Evolutionary conservation across 2,888 invertebrate species (phyloP), one percentile per base, ranked within the genome.

Genomic region (Phyto melanocephala): DNA sequence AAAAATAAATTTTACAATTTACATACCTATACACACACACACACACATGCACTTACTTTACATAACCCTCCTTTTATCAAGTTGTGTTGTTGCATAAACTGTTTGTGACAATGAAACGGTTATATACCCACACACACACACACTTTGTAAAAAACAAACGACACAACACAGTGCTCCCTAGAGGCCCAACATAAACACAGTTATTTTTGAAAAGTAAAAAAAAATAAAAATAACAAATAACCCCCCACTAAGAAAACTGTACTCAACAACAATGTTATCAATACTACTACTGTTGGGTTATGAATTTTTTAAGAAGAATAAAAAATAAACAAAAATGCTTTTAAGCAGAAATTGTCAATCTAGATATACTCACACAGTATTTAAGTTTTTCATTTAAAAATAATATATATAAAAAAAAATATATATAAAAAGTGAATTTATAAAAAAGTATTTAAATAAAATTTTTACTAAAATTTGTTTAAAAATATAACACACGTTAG

Each of bases 81-180:
- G 33, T 50, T 65, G n/a, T 22, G 24, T 24, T 40, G 22, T 50
- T 10, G 40, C 7, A n/a, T 35, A 62, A 74, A 70, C 72, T 72
- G 81, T 63, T 56, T 62, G 72, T 78, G 72, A 81, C 81, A 77
- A 42, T 67, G 62, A 24, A 68, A 56, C 15, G 67, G 72, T 77
- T 77, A 77, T 60, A 70, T 15, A 28, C 37, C 13, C 13, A 47
- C 22, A 60, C 65, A 60, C 40, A 54, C 20, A 50, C 58, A n/a
- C 10, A 2, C 15, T 15, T 42, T 42, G 8, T 45, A 45, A 35
- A 33, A 13, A 37, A 50, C 56, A 76, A 28, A 42, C 35, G 24
- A 56, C 47, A 42, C 20, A 70, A 47, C 56, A 40, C 28, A 37
- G 20, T 33, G 45, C 17, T 52, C 62, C 77, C 70, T 33, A 35